Percentiles rank a stretch among this genome's conserved stretches.
These are phyloP conservation scores for Salpingus planirostris DNA, from an alignment of 2,888 invertebrate genomes.

Conservation along the genomic window DNA sequence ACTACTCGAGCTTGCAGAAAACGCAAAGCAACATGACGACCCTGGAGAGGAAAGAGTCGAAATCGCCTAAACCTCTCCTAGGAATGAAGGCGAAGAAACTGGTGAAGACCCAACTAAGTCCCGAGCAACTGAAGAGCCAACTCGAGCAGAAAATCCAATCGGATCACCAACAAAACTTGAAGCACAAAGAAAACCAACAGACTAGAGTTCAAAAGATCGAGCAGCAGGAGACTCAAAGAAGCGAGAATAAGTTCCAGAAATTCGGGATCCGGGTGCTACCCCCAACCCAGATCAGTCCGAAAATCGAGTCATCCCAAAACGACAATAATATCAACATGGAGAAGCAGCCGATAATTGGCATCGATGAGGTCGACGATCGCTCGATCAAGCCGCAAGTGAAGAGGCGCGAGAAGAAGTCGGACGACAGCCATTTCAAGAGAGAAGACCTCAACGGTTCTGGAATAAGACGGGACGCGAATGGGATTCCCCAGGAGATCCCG, in stretches of 20 bases:
- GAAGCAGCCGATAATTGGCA: slow-evolving; percentile 19
- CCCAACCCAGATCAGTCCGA: slow-evolving; percentile 32
- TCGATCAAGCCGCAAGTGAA: slow-evolving; percentile 39
- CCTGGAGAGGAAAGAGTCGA: slow-evolving; percentile 33
- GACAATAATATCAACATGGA: slow-evolving; percentile 35
- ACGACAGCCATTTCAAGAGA: no score
- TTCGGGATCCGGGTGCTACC: slow-evolving; percentile 62
- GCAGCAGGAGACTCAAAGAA: slow-evolving; percentile 48
- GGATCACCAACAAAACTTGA: slow-evolving; percentile 28
- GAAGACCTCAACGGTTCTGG: slow-evolving; percentile 51
- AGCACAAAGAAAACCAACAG: slow-evolving; percentile 22
- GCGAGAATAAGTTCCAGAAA: slow-evolving; percentile 52
- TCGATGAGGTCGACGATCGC: slow-evolving; percentile 48
- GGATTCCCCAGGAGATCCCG: slow-evolving; percentile 62
- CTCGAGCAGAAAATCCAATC: slow-evolving; percentile 31
- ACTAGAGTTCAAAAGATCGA: slow-evolving; percentile 21
- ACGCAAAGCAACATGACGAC: slow-evolving; percentile 35
- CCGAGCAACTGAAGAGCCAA: slow-evolving; percentile 31
- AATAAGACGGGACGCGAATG: slow-evolving; percentile 50
- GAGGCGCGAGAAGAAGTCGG: slow-evolving; percentile 41
- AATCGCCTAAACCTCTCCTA: slow-evolving; percentile 26
- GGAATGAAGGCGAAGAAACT: slow-evolving; percentile 20
- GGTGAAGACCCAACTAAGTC: slow-evolving; percentile 23
- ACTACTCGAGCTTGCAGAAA: slow-evolving; percentile 40
- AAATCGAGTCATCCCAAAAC: slow-evolving; percentile 37